Evolutionary conservation across 2,113 vertebrate genomes (phyloP), one percentile per base, ranked within the genome.

Genomic region (Microcebus griseorufus): DNA sequence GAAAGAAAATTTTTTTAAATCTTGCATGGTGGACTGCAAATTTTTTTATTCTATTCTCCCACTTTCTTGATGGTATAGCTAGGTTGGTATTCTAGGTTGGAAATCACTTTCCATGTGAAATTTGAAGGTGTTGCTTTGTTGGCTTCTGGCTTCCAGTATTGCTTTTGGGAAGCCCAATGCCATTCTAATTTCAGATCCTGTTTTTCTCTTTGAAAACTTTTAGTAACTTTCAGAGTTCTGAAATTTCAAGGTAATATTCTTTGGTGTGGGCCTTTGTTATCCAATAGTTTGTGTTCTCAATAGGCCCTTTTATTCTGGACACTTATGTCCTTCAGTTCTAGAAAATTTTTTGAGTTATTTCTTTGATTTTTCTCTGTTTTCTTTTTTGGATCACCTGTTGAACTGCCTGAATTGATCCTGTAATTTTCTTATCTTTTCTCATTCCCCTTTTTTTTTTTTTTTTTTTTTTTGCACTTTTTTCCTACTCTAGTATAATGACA

Each of bases 201-300:
- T 78, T 95, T 95, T 93, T 82, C 32, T 93, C 58, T 95, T 95
- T 92, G 90, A 92, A 86, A 90, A 96, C 27, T 75, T 45, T 60
- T 72, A 79, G 48, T 94, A 93, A 86, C 67, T 86, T 82, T 88
- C 58, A 72, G 88, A 85, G 14, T 84, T 94, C 42, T 75, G 37
- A 96, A 90, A 90, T 92, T 93, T 94, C 70, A 76, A 92, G 45
- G 37, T 93, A 27, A 34, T 65, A 51, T 79, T 83, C 17, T 3
- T 78, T 93, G 45, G 22, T 81, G 17, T 84, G 45, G 20, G 18
- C 67, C 34, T 62, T 94, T 87, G 75, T 96, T 81, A 89, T 75
- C 25, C 48, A 69, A 79, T 92, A 82, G 65, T 22, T 93, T 88
- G 22, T 7, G 14, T 32, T 32, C 23, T 90, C 32, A 64, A 1